Percentiles rank a stretch among this genome's conserved stretches.
phyloP scores from a whole-genome alignment of 2,797 vertebrate species.

The Carcharodon carcharias region DNA sequence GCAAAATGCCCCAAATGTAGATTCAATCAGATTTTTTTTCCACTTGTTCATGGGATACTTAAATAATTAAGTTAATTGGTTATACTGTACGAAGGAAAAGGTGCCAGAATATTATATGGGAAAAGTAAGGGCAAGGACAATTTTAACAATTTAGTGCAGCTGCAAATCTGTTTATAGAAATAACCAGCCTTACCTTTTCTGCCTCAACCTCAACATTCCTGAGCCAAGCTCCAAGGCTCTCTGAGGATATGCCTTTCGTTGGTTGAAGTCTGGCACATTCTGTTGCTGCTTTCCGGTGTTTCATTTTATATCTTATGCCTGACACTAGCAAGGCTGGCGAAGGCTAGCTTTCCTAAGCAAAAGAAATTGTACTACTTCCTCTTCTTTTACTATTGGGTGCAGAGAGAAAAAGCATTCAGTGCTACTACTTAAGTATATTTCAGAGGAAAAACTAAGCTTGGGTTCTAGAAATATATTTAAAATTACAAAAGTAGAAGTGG shows the following conservation, averaged over 20 bases:
- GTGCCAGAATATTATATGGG: background rate
- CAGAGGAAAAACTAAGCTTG: background rate
- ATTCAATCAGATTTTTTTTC: background rate
- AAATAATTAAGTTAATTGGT: background rate
- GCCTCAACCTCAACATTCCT: background rate
- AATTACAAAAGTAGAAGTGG: background rate
- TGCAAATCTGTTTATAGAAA: background rate
- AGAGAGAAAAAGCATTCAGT: background rate
- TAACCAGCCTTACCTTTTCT: background rate
- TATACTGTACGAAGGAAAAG: background rate
- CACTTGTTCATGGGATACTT: background rate
- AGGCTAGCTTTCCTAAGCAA: constrained; percentile 22
- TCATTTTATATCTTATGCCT: background rate
- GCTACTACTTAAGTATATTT: background rate
- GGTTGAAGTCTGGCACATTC: background rate
- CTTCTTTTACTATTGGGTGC: constrained; percentile 17
- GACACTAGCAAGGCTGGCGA: constrained; percentile 4
- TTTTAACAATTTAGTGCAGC: background rate
- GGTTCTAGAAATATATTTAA: background rate
- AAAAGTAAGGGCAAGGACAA: background rate
- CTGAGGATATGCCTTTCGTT: background rate
- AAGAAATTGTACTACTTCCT: background rate
- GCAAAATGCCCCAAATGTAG: background rate
- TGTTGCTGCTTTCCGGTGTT: background rate
- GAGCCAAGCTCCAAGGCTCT: background rate